These are phyloP conservation scores for Ctena decussata DNA, from an alignment of 2,888 invertebrate genomes.

Conservation along the genomic window DNA sequence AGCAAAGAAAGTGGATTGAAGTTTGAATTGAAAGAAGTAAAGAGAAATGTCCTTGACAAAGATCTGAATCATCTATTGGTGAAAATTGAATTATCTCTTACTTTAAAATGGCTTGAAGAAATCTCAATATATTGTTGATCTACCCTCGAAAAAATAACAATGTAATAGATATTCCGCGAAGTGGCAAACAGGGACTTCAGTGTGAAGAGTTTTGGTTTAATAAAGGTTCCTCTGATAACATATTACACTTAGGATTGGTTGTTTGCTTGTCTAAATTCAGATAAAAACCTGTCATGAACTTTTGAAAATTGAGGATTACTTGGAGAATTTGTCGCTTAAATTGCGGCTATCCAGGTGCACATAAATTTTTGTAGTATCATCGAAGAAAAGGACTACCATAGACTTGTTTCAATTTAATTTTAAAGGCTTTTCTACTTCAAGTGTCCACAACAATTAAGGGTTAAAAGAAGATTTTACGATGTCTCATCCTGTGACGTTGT, in stretches of 20 bases:
- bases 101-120: conserved; percentile 6
- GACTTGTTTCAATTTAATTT: conserved; percentile 13
- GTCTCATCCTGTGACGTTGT: neutral
- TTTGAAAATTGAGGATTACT: neutral
- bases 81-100: neutral
- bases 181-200: conserved; percentile 15
- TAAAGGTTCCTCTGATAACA: neutral
- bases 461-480: conserved; percentile 13
- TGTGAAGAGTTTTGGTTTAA: neutral
- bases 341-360: neutral
- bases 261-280: neutral
- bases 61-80: neutral
- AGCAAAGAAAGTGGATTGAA: neutral
- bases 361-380: neutral
- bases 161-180: conserved; percentile 42
- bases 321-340: neutral
- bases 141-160: conserved; percentile 25
- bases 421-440: conserved; percentile 2
- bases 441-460: neutral
- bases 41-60: neutral
- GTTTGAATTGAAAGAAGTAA: neutral
- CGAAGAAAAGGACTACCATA: neutral
- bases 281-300: neutral
- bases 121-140: neutral
- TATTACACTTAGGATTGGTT: conserved; percentile 1